Evolutionary conservation across 2,113 vertebrate genomes (phyloP).

Genomic region (Cyprinodon tularosa): DNA sequence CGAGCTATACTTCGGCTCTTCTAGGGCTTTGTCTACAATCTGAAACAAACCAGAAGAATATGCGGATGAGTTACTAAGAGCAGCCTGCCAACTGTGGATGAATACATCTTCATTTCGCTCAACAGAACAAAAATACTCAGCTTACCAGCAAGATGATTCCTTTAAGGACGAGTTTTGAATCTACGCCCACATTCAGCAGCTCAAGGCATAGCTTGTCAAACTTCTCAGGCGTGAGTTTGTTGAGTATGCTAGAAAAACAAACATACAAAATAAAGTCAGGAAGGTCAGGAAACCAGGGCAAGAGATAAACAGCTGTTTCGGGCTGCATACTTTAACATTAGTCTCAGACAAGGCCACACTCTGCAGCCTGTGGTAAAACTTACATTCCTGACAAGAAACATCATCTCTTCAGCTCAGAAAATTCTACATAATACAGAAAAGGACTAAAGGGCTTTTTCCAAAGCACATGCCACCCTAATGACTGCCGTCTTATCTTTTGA

Average conservation of each 20-base stretch:
- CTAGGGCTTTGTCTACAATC: conserved; percentile 99
- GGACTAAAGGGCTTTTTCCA: conserved; percentile 2
- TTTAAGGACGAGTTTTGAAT: conserved; percentile 99
- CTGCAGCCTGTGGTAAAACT: not conserved
- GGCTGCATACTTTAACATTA: not conserved
- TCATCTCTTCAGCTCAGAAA: conserved; percentile 22
- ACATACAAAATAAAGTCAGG: not conserved
- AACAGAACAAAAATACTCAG: not conserved
- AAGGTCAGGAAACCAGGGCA: conserved; percentile 1
- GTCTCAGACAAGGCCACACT: not conserved
- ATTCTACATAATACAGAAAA: conserved; percentile 21
- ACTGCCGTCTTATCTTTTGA: not conserved
- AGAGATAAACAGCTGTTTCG: no score
- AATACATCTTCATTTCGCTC: conserved; percentile 14
- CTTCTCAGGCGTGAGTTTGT: conserved; percentile 99
- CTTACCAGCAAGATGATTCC: conserved; percentile 99
- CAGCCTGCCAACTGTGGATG: conserved; percentile 16
- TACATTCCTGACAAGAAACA: conserved; percentile 14
- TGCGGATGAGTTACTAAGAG: conserved; percentile 24
- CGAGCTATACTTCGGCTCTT: conserved; percentile 99
- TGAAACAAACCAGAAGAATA: conserved; percentile 53
- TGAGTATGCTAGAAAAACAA: conserved; percentile 89
- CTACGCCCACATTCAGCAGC: conserved; percentile 99
- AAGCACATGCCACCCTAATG: conserved; percentile 52
- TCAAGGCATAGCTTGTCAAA: conserved; percentile 99